Evolutionary conservation across 2,113 vertebrate genomes (phyloP).

Genomic region (Puffinus mauretanicus): DNA sequence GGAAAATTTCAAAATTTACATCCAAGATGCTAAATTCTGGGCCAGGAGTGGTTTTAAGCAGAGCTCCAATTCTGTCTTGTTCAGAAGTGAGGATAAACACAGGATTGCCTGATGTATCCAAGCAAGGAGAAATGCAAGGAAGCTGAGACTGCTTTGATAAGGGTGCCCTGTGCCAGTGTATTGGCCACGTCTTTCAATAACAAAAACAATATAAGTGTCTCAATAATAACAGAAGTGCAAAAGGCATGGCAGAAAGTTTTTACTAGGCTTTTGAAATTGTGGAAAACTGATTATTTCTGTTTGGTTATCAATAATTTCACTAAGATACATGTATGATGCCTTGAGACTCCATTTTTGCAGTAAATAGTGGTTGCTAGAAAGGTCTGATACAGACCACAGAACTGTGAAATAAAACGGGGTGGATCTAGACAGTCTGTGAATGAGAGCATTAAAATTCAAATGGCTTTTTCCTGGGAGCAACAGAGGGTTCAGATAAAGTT

Average conservation of each 20-base stretch:
- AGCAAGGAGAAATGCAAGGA: background rate
- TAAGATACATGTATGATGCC: background rate
- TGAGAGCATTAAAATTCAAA: constrained; percentile 54
- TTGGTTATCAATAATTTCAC: background rate
- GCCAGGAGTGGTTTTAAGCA: background rate
- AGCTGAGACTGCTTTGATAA: background rate
- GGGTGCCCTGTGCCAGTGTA: background rate
- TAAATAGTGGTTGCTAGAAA: background rate
- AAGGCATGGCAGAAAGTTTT: background rate
- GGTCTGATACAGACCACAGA: constrained; percentile 22
- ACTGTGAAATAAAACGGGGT: constrained; percentile 48
- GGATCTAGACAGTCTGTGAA: constrained; percentile 52
- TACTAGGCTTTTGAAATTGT: background rate
- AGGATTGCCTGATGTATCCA: background rate
- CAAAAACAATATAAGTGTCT: background rate
- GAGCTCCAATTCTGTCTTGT: background rate
- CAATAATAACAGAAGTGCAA: background rate
- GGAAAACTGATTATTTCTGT: background rate
- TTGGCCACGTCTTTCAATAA: background rate
- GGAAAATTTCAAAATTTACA: background rate
- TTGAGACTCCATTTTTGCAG: background rate
- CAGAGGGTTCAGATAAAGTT: constrained; percentile 54
- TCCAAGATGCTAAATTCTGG: background rate
- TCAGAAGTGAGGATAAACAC: background rate
- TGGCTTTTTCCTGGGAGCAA: constrained; percentile 29